Evolutionary conservation across 1,140 invertebrate species (phyloP).

Genomic region (Thaumatotibia leucotreta): DNA sequence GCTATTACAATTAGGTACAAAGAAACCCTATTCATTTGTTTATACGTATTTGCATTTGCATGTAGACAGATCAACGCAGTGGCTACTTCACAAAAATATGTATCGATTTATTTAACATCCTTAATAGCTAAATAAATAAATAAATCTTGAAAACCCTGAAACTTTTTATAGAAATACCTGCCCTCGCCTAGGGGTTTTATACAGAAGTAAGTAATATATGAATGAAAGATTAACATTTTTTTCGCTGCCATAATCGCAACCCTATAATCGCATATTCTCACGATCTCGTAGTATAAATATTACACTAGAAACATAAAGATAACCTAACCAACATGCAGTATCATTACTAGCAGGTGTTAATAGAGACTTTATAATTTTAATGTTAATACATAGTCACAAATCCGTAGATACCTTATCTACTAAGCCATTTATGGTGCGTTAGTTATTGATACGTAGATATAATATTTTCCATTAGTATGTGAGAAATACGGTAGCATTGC

Average conservation of each 20-base stretch:
- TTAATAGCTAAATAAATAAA: no score
- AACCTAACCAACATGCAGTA: background rate
- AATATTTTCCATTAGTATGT: slow-evolving; percentile 12
- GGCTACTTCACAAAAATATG: no score
- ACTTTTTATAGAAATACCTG: no score
- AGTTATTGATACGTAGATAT: slow-evolving; percentile 10
- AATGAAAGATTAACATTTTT: no score
- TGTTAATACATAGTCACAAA: slow-evolving; percentile 2
- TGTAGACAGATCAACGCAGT: no score
- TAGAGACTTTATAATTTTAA: background rate
- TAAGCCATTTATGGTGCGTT: slow-evolving; percentile 14
- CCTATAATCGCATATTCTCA: background rate
- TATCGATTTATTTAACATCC: no score
- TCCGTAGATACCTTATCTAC: slow-evolving; percentile 14
- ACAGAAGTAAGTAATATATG: background rate
- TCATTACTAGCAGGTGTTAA: background rate
- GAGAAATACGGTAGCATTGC: background rate
- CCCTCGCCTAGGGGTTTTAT: no score
- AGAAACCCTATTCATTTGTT: no score
- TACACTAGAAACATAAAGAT: background rate
- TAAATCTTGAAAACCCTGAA: no score
- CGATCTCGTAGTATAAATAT: background rate
- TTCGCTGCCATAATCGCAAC: background rate
- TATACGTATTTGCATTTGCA: no score
- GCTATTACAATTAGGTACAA: no score